Evolutionary conservation across 2,113 vertebrate genomes (phyloP), one percentile per base, ranked within the genome.

Genomic region (Nymphicus hollandicus): DNA sequence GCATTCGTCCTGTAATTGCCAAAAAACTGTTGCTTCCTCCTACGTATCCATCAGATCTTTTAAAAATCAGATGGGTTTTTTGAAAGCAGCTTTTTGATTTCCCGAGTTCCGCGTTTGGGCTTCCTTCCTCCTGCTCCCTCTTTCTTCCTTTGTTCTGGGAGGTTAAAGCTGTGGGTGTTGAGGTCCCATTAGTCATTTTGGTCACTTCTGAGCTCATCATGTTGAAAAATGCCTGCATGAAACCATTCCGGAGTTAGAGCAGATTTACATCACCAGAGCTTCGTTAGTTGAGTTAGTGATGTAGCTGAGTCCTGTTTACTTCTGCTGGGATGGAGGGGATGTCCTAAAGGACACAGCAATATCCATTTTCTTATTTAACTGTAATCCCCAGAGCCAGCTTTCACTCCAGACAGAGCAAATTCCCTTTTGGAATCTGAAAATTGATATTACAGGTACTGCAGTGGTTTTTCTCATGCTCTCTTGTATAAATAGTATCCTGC

Each of bases 151-250:
- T 95, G 94, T 91, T 84, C 41, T 47, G n/a, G 37, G 81, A 95
- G 97, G 96, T 96, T 65, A 93, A 88, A n/a, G 72, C 84, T 61
- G 97, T 95, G 95, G 96, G 96, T 86, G 95, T 87, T 49, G 78
- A 95, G 97, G 96, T 91, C 95, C 49, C 25, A 1, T 94, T 88
- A 91, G 93, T 96, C 96, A 86, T 79, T 89, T 35, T 71, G 93
- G 96, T 90, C 84, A 73, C 28, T 69, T 88, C 58, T 88, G 94
- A 94, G 76, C 84, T 91, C 83, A 37, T 69, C 65, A 4, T 35
- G 80, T 64, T 89, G 82, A 50, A 76, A 61, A 63, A 44, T 25
- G 55, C 28, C 31, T 46, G 88, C 60, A 44, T 74, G 13, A 53
- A 71, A 70, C 66, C 49, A 8, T 78, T 64, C n/a, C 81, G 71